Percentiles rank a stretch among this genome's conserved stretches.
Conservation (phyloP, 2,113 vertebrate species). For the Copsychus sechellarum region DNA sequence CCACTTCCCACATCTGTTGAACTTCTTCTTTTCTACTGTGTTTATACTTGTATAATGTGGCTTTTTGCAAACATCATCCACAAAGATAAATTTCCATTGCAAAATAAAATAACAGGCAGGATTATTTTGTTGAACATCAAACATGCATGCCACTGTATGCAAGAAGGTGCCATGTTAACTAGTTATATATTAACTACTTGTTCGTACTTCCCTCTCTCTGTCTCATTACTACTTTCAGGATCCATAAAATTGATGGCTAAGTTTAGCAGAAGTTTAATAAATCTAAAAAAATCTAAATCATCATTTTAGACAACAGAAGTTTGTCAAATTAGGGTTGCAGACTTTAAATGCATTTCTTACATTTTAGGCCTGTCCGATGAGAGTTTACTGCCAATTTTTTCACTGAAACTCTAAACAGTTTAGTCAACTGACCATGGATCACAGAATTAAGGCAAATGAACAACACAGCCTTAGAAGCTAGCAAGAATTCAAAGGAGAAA, state of each 20-base stretch:
- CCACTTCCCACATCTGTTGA: background rate
- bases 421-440: background rate
- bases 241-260: background rate
- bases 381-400: background rate
- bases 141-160: background rate
- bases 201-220: background rate
- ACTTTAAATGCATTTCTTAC: background rate
- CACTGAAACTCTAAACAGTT: background rate
- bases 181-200: background rate
- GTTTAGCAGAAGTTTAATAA: background rate
- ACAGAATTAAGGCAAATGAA: background rate
- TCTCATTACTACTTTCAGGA: background rate
- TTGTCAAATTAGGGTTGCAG: background rate
- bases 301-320: background rate
- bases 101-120: background rate
- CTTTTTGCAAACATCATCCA: background rate
- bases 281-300: background rate
- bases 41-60: background rate
- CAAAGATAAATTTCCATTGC: background rate
- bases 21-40: background rate
- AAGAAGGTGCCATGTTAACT: background rate
- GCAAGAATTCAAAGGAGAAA: background rate
- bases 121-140: background rate
- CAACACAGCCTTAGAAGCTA: background rate
- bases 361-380: background rate